A percentile compares a stretch with the other conserved stretches of the same genome.
phyloP scores from a whole-genome alignment of 2,797 vertebrate species.

The Pelobates cultripes region DNA sequence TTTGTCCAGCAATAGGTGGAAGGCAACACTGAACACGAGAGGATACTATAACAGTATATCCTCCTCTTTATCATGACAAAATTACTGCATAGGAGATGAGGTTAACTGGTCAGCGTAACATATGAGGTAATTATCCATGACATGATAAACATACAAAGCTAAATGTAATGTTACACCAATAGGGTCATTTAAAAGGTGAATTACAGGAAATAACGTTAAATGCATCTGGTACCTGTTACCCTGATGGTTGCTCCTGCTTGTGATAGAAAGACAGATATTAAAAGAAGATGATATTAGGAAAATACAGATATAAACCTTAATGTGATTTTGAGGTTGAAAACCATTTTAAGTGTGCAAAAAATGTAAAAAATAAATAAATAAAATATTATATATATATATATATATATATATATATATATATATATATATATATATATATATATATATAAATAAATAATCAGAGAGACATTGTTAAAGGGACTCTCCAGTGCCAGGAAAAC shows the following conservation, averaged over 20 bases:
- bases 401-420: no score
- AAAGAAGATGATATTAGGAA: conserved; percentile 70
- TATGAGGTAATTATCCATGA: conserved; percentile 64
- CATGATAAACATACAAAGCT: conserved; percentile 73
- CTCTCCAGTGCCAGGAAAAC: no score
- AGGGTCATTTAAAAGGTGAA: conserved; percentile 66
- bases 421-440: no score
- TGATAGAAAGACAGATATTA: conserved; percentile 87
- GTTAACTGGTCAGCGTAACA: conserved; percentile 62
- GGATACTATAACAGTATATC: no score
- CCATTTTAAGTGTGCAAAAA: not conserved
- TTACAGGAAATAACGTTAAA: conserved; percentile 79
- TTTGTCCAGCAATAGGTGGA: no score
- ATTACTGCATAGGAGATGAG: conserved; percentile 49
- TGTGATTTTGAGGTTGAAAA: not conserved
- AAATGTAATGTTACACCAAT: conserved; percentile 71
- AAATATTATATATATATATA: no score
- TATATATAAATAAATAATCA: no score
- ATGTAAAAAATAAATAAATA: no score
- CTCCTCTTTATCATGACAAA: conserved; percentile 42
- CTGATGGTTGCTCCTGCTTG: conserved; percentile 98
- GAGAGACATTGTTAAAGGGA: no score
- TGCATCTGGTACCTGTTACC: conserved; percentile 94
- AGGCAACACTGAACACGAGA: no score
- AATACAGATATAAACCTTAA: conserved; percentile 58